These are phyloP conservation scores for Agrypnia vestita DNA, from an alignment of 1,140 invertebrate genomes.

Conservation along the genomic window DNA sequence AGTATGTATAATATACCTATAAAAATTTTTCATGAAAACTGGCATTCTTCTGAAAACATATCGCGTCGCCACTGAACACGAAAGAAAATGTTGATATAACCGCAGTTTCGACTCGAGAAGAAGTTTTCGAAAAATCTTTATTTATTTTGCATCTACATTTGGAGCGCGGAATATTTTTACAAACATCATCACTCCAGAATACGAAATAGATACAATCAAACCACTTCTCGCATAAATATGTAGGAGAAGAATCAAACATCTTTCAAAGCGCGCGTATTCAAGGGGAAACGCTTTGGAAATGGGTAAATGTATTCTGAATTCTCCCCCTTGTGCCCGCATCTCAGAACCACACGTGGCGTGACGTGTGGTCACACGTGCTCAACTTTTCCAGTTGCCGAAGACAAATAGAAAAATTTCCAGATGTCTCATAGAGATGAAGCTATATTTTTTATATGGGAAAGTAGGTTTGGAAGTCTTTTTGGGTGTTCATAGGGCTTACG, in stretches of 20 bases:
- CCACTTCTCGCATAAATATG: slow-evolving; percentile 26
- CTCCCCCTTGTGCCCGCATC: not conserved
- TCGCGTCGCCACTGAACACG: not conserved
- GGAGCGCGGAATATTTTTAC: slow-evolving; percentile 1
- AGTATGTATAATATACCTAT: too few species aligned
- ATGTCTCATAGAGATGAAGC: too few species aligned
- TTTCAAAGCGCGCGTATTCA: not conserved
- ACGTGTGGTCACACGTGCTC: too few species aligned
- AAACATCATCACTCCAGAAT: slow-evolving; percentile 7
- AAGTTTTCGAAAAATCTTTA: not conserved
- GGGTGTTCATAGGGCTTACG: too few species aligned
- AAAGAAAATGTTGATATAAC: not conserved
- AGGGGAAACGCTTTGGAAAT: slow-evolving; percentile 3
- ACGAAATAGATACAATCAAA: slow-evolving; percentile 15
- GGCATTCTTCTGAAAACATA: not conserved
- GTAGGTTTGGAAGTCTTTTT: too few species aligned
- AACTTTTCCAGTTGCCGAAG: not conserved
- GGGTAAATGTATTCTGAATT: not conserved
- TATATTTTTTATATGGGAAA: too few species aligned
- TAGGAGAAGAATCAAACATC: slow-evolving; percentile 17
- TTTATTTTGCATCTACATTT: slow-evolving; percentile 10
- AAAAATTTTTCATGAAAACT: not conserved
- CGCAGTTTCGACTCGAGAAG: not conserved
- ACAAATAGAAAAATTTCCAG: not conserved
- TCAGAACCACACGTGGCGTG: too few species aligned